A percentile compares a stretch with the other conserved stretches of the same genome.
Evolutionary conservation across 2,113 vertebrate genomes (phyloP).

Genomic region (Sebastes fasciatus): DNA sequence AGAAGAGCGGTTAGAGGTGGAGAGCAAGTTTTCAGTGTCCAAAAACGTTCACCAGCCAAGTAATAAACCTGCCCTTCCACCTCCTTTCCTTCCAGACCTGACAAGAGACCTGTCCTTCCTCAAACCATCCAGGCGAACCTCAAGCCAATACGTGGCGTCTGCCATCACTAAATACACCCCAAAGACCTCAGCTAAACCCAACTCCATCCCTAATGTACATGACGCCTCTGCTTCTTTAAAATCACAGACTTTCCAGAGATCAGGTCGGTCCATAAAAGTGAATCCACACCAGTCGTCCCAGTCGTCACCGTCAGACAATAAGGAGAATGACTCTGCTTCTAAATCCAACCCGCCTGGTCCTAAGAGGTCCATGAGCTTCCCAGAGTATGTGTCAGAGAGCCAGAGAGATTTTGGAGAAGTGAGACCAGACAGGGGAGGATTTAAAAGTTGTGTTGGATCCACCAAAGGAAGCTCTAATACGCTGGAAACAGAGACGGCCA

Average conservation of each 20-base stretch:
- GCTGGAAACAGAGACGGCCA: slow-evolving; percentile 47
- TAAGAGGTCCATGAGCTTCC: slow-evolving; percentile 63
- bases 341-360: slow-evolving; percentile 38
- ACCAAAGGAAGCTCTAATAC: slow-evolving; percentile 47
- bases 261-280: slow-evolving; percentile 52
- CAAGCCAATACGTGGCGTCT: slow-evolving; percentile 94
- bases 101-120: slow-evolving; percentile 85
- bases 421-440: slow-evolving; percentile 29
- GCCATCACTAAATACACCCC: slow-evolving; percentile 87
- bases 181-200: slow-evolving; percentile 55
- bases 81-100: slow-evolving; percentile 42
- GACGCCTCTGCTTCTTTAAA: slow-evolving; percentile 49
- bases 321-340: slow-evolving; percentile 40
- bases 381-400: slow-evolving; percentile 55
- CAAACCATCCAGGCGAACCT: slow-evolving; percentile 90
- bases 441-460: slow-evolving; percentile 28
- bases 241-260: slow-evolving; percentile 58
- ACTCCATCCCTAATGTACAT: slow-evolving; percentile 18
- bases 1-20: slow-evolving; percentile 39
- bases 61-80: slow-evolving; percentile 44
- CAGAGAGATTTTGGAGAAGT: slow-evolving; percentile 37
- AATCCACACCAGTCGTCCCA: slow-evolving; percentile 53
- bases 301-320: slow-evolving; percentile 44
- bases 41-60: slow-evolving; percentile 61
- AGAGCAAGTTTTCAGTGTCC: slow-evolving; percentile 59